Conservation (phyloP, 2,888 invertebrate species). For the Muschampia staudingeri region DNA sequence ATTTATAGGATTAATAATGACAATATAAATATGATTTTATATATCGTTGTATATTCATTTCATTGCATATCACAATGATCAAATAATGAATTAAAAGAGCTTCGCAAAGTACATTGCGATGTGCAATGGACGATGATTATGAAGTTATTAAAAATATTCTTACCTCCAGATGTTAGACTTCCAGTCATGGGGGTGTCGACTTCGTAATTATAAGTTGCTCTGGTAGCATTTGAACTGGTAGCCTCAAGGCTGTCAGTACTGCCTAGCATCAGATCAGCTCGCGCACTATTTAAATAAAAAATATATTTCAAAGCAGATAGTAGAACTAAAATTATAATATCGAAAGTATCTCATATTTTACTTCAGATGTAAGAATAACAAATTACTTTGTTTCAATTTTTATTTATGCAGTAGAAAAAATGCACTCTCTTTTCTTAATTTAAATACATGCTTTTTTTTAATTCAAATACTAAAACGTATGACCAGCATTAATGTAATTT, state of each 20-base stretch:
- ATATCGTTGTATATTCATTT: not conserved
- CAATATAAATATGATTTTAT: not conserved
- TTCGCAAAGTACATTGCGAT: not conserved
- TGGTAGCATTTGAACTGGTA: constrained; percentile 95
- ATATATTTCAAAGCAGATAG: constrained; percentile 2
- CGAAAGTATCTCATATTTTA: not conserved
- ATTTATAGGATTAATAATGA: not conserved
- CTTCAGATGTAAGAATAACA: not conserved
- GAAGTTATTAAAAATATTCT: constrained; percentile 59
- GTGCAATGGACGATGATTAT: not conserved
- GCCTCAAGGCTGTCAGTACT: constrained; percentile 95
- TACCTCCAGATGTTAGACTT: constrained; percentile 94
- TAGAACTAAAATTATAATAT: no score
- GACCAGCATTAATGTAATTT: not conserved
- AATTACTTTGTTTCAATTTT: not conserved
- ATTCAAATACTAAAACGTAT: no score
- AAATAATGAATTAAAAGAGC: not conserved
- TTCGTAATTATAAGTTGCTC: constrained; percentile 96
- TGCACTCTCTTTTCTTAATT: no score
- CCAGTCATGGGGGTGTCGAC: constrained; percentile 97
- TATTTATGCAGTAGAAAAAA: not conserved
- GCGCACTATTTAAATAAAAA: constrained; percentile 73
- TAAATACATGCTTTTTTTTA: no score
- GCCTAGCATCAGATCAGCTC: constrained; percentile 91
- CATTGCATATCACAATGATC: not conserved